Conservation (phyloP, 1,140 invertebrate species). For the Neodiprion virginianus region DNA sequence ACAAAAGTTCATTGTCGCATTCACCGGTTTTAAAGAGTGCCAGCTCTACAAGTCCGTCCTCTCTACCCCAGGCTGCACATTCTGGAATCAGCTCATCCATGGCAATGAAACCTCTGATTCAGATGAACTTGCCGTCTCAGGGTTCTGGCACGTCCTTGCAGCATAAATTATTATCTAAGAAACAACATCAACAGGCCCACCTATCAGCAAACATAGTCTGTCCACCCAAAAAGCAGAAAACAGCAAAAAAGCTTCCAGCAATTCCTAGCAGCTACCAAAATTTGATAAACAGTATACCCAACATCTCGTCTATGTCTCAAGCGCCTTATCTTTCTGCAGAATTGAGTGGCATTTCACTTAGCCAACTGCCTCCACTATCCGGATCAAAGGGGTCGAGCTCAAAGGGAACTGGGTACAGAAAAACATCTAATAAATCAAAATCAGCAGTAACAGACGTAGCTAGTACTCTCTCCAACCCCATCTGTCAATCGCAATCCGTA, state of each 20-base stretch:
- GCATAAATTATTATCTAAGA: constrained; percentile 53
- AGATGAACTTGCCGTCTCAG: constrained; percentile 33
- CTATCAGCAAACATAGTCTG: constrained; percentile 21
- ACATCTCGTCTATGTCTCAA: constrained; percentile 27
- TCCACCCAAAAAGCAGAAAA: constrained; percentile 36
- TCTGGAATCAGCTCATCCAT: constrained; percentile 30
- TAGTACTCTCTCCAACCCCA: constrained; percentile 20
- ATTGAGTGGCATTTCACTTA: constrained; percentile 46
- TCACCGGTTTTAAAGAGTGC: constrained; percentile 34
- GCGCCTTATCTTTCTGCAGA: constrained; percentile 39
- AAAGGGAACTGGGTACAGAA: constrained; percentile 35
- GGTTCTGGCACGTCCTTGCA: constrained; percentile 43
- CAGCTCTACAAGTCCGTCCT: not conserved
- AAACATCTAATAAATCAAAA: constrained; percentile 33
- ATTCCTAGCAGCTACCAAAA: constrained; percentile 32
- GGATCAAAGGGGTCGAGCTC: constrained; percentile 16
- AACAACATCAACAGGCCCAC: constrained; percentile 42
- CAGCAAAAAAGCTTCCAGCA: constrained; percentile 20
- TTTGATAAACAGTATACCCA: constrained; percentile 27
- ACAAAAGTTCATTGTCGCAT: constrained; percentile 40
- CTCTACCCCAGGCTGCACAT: constrained; percentile 30
- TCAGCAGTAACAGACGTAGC: constrained; percentile 27
- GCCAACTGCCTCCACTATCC: constrained; percentile 28
- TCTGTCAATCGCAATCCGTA: constrained; percentile 26
- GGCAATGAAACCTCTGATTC: constrained; percentile 34